Percentiles rank a stretch among this genome's conserved stretches.
phyloP scores from a whole-genome alignment of 2,888 invertebrate genomes.

The Eueremaeus valkanovi region DNA sequence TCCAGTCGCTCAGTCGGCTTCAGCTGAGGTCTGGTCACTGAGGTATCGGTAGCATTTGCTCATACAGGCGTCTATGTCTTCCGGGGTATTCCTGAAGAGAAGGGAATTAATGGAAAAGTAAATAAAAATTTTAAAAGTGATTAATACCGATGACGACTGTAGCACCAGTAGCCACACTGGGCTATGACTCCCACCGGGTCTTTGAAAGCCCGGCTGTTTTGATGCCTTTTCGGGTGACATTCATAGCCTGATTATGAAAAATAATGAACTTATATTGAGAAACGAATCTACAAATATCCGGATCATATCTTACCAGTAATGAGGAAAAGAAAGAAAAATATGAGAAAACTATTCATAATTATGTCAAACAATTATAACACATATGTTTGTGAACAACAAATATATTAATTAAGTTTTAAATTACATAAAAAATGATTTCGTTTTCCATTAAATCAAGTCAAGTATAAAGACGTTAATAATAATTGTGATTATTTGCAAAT shows the following conservation, averaged over 20 bases:
- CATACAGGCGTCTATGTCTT: neutral
- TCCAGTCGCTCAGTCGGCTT: no score
- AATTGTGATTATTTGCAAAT: no score
- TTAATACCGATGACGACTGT: constrained; percentile 6
- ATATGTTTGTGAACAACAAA: no score
- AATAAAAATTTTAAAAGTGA: neutral
- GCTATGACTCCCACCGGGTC: constrained; percentile 5
- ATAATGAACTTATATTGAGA: neutral
- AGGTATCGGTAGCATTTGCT: constrained; percentile 4
- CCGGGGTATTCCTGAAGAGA: neutral
- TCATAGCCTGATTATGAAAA: neutral
- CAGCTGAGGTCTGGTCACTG: no score
- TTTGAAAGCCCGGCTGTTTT: neutral
- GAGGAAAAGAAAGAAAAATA: neutral
- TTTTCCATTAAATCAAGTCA: no score
- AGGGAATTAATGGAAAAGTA: neutral
- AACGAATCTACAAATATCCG: neutral
- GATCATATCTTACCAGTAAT: neutral
- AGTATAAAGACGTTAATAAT: no score
- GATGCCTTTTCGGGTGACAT: no score
- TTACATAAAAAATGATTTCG: no score
- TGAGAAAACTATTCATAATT: neutral
- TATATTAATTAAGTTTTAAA: no score
- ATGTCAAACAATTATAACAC: no score
- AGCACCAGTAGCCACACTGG: constrained; percentile 10